Evolutionary conservation across 2,113 vertebrate genomes (phyloP).

Genomic region (Taurulus bubalis): DNA sequence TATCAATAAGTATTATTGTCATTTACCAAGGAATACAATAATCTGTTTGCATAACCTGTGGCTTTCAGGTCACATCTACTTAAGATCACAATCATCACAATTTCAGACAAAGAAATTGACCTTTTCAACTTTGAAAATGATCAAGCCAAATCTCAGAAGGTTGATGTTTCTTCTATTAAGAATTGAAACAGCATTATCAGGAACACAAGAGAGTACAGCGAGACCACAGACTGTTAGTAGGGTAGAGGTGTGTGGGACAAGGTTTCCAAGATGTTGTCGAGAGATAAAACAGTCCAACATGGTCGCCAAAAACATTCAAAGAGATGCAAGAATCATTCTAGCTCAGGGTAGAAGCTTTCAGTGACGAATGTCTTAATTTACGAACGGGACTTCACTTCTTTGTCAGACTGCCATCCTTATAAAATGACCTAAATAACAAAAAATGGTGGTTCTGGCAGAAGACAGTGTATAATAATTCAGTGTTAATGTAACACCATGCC

Average conservation of each 20-base stretch:
- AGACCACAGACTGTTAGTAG: background rate
- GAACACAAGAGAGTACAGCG: background rate
- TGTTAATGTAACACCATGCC: background rate
- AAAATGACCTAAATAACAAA: background rate
- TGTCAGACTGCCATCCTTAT: background rate
- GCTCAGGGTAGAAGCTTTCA: no score
- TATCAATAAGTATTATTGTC: background rate
- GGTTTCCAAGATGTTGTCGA: background rate
- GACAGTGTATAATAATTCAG: background rate
- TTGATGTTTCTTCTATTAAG: background rate
- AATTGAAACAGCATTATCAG: background rate
- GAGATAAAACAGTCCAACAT: background rate
- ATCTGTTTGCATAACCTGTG: background rate
- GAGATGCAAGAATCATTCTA: background rate
- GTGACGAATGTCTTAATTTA: background rate
- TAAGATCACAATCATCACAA: background rate
- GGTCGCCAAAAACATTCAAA: background rate
- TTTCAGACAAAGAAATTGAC: background rate
- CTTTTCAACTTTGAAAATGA: background rate
- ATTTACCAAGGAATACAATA: background rate
- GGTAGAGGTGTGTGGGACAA: conserved; percentile 16
- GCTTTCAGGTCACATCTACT: background rate
- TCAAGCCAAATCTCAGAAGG: background rate
- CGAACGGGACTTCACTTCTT: background rate
- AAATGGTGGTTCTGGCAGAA: background rate